Base-by-base conservation (phyloP, 2,888 invertebrate species). In the Yponomeuta cagnagella region DNA sequence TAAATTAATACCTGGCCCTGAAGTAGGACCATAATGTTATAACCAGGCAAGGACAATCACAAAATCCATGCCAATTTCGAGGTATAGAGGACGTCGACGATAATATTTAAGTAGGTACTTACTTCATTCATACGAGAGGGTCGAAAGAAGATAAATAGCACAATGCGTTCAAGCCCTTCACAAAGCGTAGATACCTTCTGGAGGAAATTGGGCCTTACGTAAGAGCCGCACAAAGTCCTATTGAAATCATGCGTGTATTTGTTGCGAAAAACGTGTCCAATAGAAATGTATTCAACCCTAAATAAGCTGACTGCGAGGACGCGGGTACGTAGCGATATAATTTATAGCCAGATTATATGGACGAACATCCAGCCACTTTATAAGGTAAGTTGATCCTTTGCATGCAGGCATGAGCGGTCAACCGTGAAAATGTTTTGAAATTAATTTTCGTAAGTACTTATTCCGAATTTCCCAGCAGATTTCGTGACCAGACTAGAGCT, bases 201-300 rank as follows among this genome's bases (percentile, higher is more conserved):
- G 52, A 15, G 52, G 12, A 58, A 58, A 58, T 58, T 58, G 52
- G 15, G 52, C 52, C 52, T 58, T 58, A 58, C 52, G 52, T 58
- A 15, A 58, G 2, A 58, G 52, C 12, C 52, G 15, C 52, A 15
- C 8, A 43, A 3, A 43, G 43, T 43, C 43, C 43, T 43, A 43
- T 8, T 43, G 43, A 43, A 43, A 43, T 43, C 43, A 43, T 43
- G 43, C 43, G 8, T 6, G 43, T 6, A 43, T 43, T 43, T 43
- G 43, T 43, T 15, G 52, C 52, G 15, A 58, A 58, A 58, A 58
- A 58, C 15, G 15, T 58, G 52, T 58, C 52, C 52, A 58, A 58
- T 58, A 15, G 52, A 58, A 58, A 58, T 58, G 52, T 58, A 58
- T 58, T 58, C 52, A 58, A 58, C 52, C 52, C 52, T 58, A 58